Evolutionary conservation across 2,888 invertebrate genomes (phyloP).

Genomic region (Synergus itoensis): DNA sequence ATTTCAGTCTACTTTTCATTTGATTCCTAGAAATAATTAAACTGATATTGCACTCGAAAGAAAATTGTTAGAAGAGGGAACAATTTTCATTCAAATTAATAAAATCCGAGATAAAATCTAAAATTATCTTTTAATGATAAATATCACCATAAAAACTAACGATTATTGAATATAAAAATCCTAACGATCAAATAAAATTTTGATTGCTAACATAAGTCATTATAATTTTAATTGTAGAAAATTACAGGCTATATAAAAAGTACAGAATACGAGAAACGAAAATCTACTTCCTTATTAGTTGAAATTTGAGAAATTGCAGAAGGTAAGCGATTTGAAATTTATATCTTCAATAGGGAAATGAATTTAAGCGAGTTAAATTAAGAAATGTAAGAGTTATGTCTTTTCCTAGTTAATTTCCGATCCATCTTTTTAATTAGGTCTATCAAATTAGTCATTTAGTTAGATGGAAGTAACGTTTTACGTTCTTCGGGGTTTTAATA

Average conservation of each 20-base stretch:
- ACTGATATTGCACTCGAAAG: too few relatives aligned
- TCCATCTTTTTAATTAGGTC: neutral
- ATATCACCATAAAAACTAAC: neutral
- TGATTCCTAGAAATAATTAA: too few relatives aligned
- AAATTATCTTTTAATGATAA: neutral
- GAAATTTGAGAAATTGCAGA: neutral
- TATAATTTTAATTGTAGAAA: neutral
- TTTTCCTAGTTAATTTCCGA: neutral
- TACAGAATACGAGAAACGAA: neutral
- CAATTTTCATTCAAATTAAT: neutral
- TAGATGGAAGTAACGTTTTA: too few relatives aligned
- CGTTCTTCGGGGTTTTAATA: too few relatives aligned
- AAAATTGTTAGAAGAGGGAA: neutral
- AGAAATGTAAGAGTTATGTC: neutral
- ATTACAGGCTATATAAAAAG: neutral
- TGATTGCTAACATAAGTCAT: neutral
- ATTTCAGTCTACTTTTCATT: neutral
- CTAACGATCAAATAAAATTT: neutral
- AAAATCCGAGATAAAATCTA: neutral
- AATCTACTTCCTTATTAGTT: neutral
- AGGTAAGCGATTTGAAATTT: neutral
- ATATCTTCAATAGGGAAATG: neutral
- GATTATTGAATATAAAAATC: neutral
- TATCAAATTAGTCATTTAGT: neutral
- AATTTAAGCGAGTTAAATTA: neutral